Base-by-base conservation (phyloP, 2,797 vertebrate genomes). In the Sphenodon punctatus region DNA sequence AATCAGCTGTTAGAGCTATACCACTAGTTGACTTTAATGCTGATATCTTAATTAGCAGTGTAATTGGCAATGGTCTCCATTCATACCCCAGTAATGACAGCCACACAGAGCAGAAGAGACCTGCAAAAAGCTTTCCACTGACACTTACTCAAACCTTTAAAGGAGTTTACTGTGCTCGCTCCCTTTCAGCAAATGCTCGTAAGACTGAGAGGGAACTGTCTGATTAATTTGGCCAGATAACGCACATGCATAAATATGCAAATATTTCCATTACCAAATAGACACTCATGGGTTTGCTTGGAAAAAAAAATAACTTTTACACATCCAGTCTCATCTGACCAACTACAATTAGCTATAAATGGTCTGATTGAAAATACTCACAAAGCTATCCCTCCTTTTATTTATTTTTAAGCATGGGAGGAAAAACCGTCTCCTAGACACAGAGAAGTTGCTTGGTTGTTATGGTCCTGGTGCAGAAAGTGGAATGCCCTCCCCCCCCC, bases 21-120 rank as follows among this genome's bases (percentile, higher is more conserved):
- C 0, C 0, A 49, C 90, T 89, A 84, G 46, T 80, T 88, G 17
- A 6, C 80, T 65, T 81, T 85, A 75, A 88, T 85, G 64, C 42
- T 78, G 74, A 64, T 67, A 66, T 41, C 56, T 77, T 89, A 92
- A 82, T 94, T 88, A 91, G 85, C 65, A 75, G 1, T 75, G 85
- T 64, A n/a, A 74, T 80, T 90, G 91, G 55, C 38, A 7, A 90
- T 49, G 41, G 38, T 67, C 84, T 82, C 36, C 89, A 38, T 73
- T 89, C 84, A 32, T 73, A 46, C 39, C 6, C 15, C n/a, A 88
- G 65, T 66, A 84, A 65, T 59, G 55, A 32, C 25, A 73, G 64
- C 43, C 46, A 80, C 65, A 45, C 38, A 77, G 53, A 80, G 68
- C 72, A 70, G 74, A 84, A 53, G 22, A 3, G 22, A 10, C 13